These are phyloP conservation scores for Notodromas monacha DNA, from an alignment of 2,888 invertebrate species.

Conservation along the genomic window DNA sequence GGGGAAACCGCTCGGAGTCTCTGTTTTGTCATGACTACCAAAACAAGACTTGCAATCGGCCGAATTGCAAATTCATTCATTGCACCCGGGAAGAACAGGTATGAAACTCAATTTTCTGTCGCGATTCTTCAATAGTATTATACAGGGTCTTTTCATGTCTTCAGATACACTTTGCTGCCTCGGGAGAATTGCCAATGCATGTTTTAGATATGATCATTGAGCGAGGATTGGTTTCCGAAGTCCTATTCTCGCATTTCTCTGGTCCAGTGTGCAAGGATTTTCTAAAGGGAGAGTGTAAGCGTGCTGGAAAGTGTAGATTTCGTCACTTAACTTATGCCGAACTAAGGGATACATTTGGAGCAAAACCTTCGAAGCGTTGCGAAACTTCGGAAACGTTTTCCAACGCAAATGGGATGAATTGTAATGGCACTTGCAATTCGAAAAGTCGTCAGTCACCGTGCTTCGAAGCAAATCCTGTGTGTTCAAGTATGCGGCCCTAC, in stretches of 20 bases:
- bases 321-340: slow-evolving; percentile 15
- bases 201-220: slow-evolving; percentile 17
- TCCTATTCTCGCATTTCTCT: slow-evolving; percentile 12
- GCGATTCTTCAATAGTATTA: no score
- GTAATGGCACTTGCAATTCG: no score
- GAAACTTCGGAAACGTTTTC: no score
- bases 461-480: no score
- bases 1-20: slow-evolving; percentile 12
- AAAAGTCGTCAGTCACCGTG: no score
- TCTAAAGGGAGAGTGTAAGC: slow-evolving; percentile 23
- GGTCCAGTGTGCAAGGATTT: slow-evolving; percentile 26
- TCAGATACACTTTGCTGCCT: slow-evolving; percentile 21
- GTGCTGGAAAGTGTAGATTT: slow-evolving; percentile 20
- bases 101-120: no score
- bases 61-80: slow-evolving; percentile 39
- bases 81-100: slow-evolving; percentile 36
- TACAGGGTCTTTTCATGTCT: no score
- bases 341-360: no score
- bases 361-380: no score
- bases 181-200: slow-evolving; percentile 32
- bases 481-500: no score
- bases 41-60: slow-evolving; percentile 36
- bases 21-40: slow-evolving; percentile 27
- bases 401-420: no score
- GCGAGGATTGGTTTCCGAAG: slow-evolving; percentile 11